Percentiles rank a stretch among this genome's conserved stretches.
Evolutionary conservation across 2,888 invertebrate genomes (phyloP).

Genomic region (Troides oblongomaculatus): DNA sequence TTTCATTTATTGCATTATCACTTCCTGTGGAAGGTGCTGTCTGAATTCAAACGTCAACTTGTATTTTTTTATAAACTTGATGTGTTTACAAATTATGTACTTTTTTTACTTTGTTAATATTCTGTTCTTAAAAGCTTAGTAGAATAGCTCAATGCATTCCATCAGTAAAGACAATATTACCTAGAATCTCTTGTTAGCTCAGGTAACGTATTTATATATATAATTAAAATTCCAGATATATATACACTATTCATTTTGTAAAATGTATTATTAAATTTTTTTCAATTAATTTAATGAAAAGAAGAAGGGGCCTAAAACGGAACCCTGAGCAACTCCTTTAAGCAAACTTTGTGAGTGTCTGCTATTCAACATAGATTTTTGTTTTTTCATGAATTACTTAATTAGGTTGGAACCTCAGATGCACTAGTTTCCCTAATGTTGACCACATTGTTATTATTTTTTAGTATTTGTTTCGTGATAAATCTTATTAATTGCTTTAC

Average conservation of each 20-base stretch:
- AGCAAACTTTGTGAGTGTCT: too few relatives aligned
- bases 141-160: conserved; percentile 5
- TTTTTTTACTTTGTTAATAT: neutral
- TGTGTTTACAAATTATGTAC: neutral
- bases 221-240: neutral
- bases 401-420: too few relatives aligned
- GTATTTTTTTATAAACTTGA: conserved; percentile 6
- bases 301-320: neutral
- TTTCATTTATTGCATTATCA: neutral
- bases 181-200: conserved; percentile 11
- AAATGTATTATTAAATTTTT: neutral
- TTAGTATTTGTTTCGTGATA: neutral
- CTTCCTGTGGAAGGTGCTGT: conserved; percentile 23
- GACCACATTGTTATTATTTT: neutral
- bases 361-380: neutral
- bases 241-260: too few relatives aligned
- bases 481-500: neutral
- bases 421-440: too few relatives aligned
- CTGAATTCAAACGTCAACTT: too few relatives aligned
- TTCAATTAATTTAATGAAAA: neutral
- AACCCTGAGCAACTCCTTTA: neutral
- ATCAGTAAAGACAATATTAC: neutral
- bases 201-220: neutral
- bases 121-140: neutral
- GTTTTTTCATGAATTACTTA: neutral